phyloP scores from a whole-genome alignment of 2,113 vertebrate genomes.

The Mobula birostris region DNA sequence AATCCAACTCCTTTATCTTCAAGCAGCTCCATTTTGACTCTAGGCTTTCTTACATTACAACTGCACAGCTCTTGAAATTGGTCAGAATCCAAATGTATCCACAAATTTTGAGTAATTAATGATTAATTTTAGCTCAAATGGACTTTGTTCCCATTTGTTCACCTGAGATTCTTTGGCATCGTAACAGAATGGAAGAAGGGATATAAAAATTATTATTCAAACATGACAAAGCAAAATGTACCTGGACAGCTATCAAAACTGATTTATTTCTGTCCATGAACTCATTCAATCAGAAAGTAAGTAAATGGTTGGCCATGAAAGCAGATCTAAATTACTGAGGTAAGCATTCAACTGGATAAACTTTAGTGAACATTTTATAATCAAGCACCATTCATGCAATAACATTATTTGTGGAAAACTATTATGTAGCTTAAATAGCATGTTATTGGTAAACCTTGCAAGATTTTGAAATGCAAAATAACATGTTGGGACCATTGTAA shows the following conservation, averaged over 20 bases:
- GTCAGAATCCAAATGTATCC: background rate
- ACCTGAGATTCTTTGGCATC: background rate
- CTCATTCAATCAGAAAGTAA: background rate
- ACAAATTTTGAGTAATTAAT: background rate
- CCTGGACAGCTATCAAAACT: background rate
- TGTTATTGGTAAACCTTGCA: background rate
- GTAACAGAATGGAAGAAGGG: background rate
- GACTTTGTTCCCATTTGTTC: background rate
- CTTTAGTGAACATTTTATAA: background rate
- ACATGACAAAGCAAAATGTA: background rate
- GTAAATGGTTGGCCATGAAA: background rate
- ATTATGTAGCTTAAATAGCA: background rate
- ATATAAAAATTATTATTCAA: background rate
- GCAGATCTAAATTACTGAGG: background rate
- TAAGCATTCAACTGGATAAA: background rate
- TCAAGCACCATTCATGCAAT: background rate
- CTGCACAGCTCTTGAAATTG: background rate
- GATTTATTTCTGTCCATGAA: background rate
- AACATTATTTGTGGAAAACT: background rate
- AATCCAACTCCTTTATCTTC: background rate
- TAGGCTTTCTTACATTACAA: background rate
- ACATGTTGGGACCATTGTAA: background rate
- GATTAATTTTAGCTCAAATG: background rate
- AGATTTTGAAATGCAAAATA: background rate
- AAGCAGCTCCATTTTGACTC: background rate